Evolutionary conservation across 2,797 vertebrate genomes (phyloP), one percentile per base, ranked within the genome.

Genomic region (Valencia hispanica): DNA sequence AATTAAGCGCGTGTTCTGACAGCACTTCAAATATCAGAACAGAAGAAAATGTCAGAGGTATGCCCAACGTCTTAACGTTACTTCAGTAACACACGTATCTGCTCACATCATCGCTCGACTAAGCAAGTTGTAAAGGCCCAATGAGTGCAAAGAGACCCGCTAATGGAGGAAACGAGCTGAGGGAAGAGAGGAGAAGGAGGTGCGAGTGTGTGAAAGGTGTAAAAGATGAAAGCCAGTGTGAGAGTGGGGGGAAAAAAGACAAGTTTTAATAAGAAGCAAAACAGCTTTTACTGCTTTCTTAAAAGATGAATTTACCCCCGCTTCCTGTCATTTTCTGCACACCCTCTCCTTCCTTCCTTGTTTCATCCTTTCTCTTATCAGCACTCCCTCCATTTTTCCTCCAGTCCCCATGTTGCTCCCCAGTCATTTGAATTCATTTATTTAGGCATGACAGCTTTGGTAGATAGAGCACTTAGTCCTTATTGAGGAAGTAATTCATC

Each of bases 391-490:
- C 61, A 45, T 69, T 65, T 72, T 57, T 36, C 73, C 70, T 53
- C 63, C 61, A 48, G 36, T 74, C 81, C 47, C 50, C 63, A 20
- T 34, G 66, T 79, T 83, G 84, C 85, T 84, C 82, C 87, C 87
- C 50, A 75, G 81, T 87, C 86, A 85, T 72, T 83, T 79, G 82
- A 84, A 86, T 87, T 79, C 81, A 86, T 91, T 91, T 81, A 86
- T 91, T 92, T 83, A 74, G 71, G 73, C 75, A 76, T 87, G 90
- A 89, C 87, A 91, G 90, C 81, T 84, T 86, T 83, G 70, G 86
- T 77, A 85, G 90, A 87, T 86, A 81, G 82, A 88, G 88, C 87
- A 90, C 88, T 90, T 88, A 83, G 87, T 79, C 81, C 82, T 84
- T 88, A 89, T 87, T 85, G 83, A 79, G 80, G 84, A 84, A 73